These are phyloP conservation scores for Heliconius cydno DNA, from an alignment of 2,888 invertebrate species.

Conservation along the genomic window DNA sequence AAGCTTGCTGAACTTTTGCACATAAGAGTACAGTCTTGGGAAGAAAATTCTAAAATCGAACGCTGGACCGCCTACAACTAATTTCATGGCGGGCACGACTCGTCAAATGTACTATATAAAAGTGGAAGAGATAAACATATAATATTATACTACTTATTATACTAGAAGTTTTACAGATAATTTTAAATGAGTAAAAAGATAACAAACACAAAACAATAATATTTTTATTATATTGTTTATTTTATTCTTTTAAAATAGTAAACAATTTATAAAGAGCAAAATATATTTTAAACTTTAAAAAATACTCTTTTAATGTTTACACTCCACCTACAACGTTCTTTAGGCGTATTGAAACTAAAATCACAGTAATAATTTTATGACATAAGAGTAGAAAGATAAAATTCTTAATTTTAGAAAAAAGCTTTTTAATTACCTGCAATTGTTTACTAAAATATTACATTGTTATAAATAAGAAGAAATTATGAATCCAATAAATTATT, in stretches of 20 bases:
- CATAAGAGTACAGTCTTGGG: neutral
- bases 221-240: too few relatives aligned
- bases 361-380: slow-evolving; percentile 28
- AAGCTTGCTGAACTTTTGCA: neutral
- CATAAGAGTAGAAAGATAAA: neutral
- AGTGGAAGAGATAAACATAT: neutral
- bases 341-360: slow-evolving; percentile 19
- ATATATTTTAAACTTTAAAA: too few relatives aligned
- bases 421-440: slow-evolving; percentile 6
- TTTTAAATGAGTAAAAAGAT: too few relatives aligned
- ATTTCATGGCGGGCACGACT: neutral
- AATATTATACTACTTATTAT: too few relatives aligned
- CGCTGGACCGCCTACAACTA: neutral
- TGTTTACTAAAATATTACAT: neutral
- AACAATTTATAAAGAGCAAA: too few relatives aligned
- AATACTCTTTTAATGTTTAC: neutral
- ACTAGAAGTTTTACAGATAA: too few relatives aligned
- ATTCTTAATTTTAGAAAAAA: neutral
- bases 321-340: neutral
- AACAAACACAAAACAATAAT: too few relatives aligned
- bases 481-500: neutral
- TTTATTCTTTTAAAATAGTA: too few relatives aligned
- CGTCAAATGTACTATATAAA: neutral
- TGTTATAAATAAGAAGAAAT: neutral
- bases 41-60: too few relatives aligned